phyloP scores from a whole-genome alignment of 2,888 invertebrate genomes.

The Sinohyriopsis cumingii region DNA sequence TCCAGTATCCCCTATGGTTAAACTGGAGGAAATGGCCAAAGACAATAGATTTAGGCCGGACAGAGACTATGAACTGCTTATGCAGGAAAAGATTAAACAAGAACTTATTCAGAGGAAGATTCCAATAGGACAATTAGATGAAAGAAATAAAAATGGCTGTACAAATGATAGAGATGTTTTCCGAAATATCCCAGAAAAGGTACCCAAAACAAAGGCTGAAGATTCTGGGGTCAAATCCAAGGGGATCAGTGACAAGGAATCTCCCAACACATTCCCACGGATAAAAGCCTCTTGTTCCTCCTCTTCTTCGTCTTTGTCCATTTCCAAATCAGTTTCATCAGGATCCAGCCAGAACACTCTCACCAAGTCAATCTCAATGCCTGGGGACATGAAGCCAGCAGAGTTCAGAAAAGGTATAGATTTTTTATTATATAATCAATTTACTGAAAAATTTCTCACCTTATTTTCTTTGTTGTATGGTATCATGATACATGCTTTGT shows the following conservation, averaged over 20 bases:
- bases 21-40: slow-evolving; percentile 43
- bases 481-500: no score
- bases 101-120: slow-evolving; percentile 18
- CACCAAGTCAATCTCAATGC: slow-evolving; percentile 53
- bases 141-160: slow-evolving; percentile 1
- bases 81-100: slow-evolving; percentile 47
- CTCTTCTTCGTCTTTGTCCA: slow-evolving; percentile 7
- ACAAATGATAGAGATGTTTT: not conserved
- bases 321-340: slow-evolving; percentile 3
- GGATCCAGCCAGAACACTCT: slow-evolving; percentile 15
- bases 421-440: not conserved
- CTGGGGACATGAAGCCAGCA: slow-evolving; percentile 54
- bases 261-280: slow-evolving; percentile 49
- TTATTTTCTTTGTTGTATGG: not conserved
- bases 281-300: slow-evolving; percentile 33
- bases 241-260: slow-evolving; percentile 16
- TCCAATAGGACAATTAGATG: not conserved
- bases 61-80: slow-evolving; percentile 41
- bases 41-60: slow-evolving; percentile 38
- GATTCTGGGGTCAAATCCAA: slow-evolving; percentile 9
- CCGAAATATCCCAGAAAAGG: not conserved
- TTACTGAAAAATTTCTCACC: not conserved
- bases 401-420: slow-evolving; percentile 54
- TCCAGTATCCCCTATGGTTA: slow-evolving; percentile 29
- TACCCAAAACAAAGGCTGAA: not conserved